Percentiles rank a stretch among this genome's conserved stretches.
Conservation (phyloP, 2,888 invertebrate species). For the Lacanobia oleracea region DNA sequence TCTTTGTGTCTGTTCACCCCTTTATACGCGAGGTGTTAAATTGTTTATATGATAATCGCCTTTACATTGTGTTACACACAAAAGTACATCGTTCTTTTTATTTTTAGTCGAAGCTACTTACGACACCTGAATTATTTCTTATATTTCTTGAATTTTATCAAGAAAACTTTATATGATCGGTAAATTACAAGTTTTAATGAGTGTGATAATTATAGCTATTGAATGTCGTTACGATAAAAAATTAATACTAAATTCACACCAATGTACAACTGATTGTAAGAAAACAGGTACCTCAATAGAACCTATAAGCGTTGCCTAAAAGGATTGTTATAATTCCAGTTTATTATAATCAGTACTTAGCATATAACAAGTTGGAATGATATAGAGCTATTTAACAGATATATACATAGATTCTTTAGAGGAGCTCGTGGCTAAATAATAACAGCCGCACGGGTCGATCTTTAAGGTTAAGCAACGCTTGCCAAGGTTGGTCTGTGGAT, state of each 20-base stretch:
- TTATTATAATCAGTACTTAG: too few relatives aligned
- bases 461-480: too few relatives aligned
- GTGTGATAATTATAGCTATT: background rate
- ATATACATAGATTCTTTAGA: too few relatives aligned
- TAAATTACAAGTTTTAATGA: slow-evolving; percentile 17
- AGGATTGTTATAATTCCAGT: background rate
- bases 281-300: background rate
- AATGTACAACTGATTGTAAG: background rate
- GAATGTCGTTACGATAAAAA: background rate
- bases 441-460: too few relatives aligned
- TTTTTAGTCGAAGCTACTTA: slow-evolving; percentile 25
- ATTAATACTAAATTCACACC: background rate
- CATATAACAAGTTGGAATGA: too few relatives aligned
- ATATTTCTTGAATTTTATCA: slow-evolving; percentile 8
- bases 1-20: slow-evolving; percentile 72
- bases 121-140: slow-evolving; percentile 12
- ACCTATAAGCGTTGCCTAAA: background rate
- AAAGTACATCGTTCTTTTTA: slow-evolving; percentile 47
- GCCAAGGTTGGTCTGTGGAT: too few relatives aligned
- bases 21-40: slow-evolving; percentile 73
- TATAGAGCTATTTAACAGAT: too few relatives aligned
- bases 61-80: slow-evolving; percentile 52
- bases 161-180: slow-evolving; percentile 1
- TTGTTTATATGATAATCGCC: slow-evolving; percentile 63
- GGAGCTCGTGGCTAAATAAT: too few relatives aligned